Conservation (phyloP, 2,113 vertebrate species). For the Megaceryle maxima region DNA sequence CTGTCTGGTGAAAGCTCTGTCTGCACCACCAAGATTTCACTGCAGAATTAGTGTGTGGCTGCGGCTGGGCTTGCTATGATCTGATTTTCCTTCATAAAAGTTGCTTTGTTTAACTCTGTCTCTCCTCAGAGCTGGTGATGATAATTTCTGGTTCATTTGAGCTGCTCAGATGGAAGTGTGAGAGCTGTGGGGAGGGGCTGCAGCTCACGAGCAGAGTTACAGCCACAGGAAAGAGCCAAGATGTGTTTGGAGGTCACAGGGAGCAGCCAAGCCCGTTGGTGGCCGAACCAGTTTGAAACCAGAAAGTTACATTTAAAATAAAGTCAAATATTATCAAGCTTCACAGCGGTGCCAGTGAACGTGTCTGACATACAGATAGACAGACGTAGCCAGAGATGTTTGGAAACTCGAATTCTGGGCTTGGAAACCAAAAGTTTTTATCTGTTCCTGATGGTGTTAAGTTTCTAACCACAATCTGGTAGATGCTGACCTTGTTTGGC, state of each 20-base stretch:
- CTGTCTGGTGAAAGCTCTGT: not conserved
- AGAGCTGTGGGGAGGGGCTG: not conserved
- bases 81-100: not conserved
- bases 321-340: not conserved
- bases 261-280: not conserved
- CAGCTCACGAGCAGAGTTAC: not conserved
- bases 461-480: not conserved
- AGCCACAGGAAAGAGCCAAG: not conserved
- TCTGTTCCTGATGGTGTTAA: not conserved
- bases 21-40: not conserved
- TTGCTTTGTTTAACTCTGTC: not conserved
- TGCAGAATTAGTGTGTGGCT: not conserved
- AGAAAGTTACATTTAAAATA: not conserved
- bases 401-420: not conserved
- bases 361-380: not conserved
- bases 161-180: not conserved
- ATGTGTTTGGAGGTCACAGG: not conserved
- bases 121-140: not conserved
- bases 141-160: not conserved
- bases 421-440: not conserved
- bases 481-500: not conserved
- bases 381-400: not conserved
- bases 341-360: not conserved
- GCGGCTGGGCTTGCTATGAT: not conserved
- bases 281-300: not conserved